phyloP scores from a whole-genome alignment of 2,888 invertebrate species.

The Branchellion lobata region DNA sequence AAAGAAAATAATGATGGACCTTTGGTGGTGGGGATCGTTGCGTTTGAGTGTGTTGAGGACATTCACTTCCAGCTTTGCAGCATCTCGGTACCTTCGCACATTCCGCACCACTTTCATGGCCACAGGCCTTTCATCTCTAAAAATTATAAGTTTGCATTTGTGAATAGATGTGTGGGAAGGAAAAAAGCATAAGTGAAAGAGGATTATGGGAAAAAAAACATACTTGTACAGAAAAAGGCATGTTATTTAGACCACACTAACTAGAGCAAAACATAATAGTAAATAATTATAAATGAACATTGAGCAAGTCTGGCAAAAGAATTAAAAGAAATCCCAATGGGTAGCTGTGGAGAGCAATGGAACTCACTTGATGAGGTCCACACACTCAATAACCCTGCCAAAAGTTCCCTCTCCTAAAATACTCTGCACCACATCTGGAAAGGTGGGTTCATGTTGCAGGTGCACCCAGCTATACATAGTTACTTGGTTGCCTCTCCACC shows the following conservation, averaged over 20 bases:
- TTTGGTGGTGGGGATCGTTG: slow-evolving; percentile 88
- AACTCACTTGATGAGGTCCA: slow-evolving; percentile 80
- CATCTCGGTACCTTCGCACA: slow-evolving; percentile 98
- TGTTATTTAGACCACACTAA: too few species aligned
- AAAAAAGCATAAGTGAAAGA: background rate
- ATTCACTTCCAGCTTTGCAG: slow-evolving; percentile 97
- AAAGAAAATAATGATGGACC: slow-evolving; percentile 66
- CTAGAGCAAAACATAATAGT: too few species aligned
- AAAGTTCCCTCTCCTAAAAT: slow-evolving; percentile 99
- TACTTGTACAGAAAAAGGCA: too few species aligned
- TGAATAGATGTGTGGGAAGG: background rate
- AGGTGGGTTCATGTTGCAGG: slow-evolving; percentile 53
- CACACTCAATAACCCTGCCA: slow-evolving; percentile 99
- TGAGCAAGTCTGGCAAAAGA: too few species aligned
- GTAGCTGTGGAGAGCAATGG: too few species aligned
- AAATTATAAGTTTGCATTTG: slow-evolving; percentile 53
- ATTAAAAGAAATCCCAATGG: background rate
- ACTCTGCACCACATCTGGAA: slow-evolving; percentile 94
- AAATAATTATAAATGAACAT: too few species aligned
- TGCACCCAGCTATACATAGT: too few species aligned
- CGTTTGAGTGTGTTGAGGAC: slow-evolving; percentile 92
- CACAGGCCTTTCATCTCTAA: slow-evolving; percentile 55
- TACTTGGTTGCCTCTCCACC: too few species aligned
- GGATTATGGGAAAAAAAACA: background rate
- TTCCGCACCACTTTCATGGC: slow-evolving; percentile 99